Evolutionary conservation across 2,888 invertebrate species (phyloP).

Genomic region (Sphinx pinastri): DNA sequence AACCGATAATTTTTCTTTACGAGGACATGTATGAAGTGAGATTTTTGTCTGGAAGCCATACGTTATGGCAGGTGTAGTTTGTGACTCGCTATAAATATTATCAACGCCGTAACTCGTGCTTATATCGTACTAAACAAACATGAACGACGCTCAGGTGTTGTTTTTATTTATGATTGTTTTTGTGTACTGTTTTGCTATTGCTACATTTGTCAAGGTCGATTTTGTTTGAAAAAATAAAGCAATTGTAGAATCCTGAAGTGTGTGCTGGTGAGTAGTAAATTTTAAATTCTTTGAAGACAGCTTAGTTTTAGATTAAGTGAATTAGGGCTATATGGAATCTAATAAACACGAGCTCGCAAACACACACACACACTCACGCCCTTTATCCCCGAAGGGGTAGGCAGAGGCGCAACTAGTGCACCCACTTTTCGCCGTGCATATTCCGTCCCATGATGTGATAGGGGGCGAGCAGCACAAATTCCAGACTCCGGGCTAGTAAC

Average conservation of each 20-base stretch:
- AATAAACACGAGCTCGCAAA: no score
- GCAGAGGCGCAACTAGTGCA: no score
- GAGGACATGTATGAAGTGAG: constrained; percentile 23
- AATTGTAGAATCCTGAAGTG: no score
- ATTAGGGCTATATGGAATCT: no score
- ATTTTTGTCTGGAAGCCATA: constrained; percentile 22
- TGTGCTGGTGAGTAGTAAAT: no score
- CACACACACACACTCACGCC: no score
- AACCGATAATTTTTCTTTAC: constrained; percentile 24
- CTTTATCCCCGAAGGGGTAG: no score
- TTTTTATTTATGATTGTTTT: constrained; percentile 12
- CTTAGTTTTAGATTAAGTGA: no score
- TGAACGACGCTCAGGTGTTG: constrained; percentile 1
- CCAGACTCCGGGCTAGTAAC: no score
- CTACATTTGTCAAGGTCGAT: background rate
- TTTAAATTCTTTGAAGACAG: background rate
- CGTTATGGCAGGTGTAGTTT: constrained; percentile 21
- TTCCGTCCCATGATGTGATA: no score
- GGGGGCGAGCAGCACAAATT: no score
- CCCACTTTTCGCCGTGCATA: no score
- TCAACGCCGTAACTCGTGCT: background rate
- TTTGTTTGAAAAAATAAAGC: background rate
- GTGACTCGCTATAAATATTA: constrained; percentile 20
- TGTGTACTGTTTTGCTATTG: background rate
- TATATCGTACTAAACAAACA: constrained; percentile 7